Evolutionary conservation across 2,113 vertebrate genomes (phyloP), one percentile per base, ranked within the genome.

Genomic region (Pseudonaja textilis): DNA sequence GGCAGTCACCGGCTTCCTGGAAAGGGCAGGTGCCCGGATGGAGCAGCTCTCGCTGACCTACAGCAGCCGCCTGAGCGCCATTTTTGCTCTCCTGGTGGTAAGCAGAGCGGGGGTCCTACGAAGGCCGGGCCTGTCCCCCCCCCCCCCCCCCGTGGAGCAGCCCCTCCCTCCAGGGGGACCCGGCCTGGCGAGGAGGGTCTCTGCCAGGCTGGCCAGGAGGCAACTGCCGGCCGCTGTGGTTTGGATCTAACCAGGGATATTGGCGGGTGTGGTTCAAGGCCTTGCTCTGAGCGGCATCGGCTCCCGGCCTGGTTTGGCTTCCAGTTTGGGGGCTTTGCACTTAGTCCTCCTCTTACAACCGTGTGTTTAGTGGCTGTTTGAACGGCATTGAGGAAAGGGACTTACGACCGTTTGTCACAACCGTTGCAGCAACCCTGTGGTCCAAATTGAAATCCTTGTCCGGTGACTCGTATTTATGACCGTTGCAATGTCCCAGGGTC

Each of bases 21-120:
- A 96, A 69, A 94, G 92, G 29, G 95, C 93, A 0, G 97, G 97
- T 1, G 56, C 93, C 50, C 95, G 95, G 7, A 96, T 97, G 91
- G 94, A 52, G 88, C 95, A 90, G 54, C 87, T 98, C 4, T 97
- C 95, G 93, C 89, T 98, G 94, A 97, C 97, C 5, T 97, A 95
- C 91, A 96, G 91, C 85, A 94, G 91, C 85, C 96, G 96, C 22
- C 95, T 96, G 0, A 95, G 94, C 1, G 94, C 94, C 56, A 95
- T 98, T 56, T 11, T 98, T 57, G 89, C 94, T 0, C 90, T 92
- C 0, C 94, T 98, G 47, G 93, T 95, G 96, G 97, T 98, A 96
- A 93, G 95, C 90, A 3, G 29, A 12, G 0, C 3, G 10, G 34
- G 47, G 42, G 5, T 9, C 18, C 25, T 4, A 1, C 11, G n/a